Conservation (phyloP, 2,113 vertebrate species). For the Pseudopipra pipra region DNA sequence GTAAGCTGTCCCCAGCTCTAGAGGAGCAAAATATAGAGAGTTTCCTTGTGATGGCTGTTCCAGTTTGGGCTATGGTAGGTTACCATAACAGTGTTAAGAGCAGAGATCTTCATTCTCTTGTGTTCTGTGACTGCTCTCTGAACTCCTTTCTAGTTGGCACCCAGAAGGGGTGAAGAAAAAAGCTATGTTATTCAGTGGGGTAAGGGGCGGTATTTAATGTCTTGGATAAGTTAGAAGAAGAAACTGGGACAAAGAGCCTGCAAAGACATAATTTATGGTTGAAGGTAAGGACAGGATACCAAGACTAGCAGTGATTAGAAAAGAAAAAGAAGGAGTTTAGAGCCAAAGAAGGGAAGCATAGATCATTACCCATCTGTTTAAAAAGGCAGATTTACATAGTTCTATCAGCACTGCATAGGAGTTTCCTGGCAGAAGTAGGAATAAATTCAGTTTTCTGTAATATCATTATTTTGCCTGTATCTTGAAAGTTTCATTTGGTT, state of each 20-base stretch:
- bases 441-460: background rate
- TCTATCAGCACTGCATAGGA: background rate
- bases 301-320: background rate
- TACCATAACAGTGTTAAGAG: background rate
- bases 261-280: background rate
- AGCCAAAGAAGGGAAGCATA: background rate
- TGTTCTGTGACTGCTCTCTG: background rate
- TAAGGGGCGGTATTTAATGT: background rate
- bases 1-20: background rate
- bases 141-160: background rate
- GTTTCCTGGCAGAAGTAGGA: background rate
- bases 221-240: background rate
- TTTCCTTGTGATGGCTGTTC: fast-evolving
- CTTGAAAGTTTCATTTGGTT: background rate
- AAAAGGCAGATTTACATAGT: fast-evolving
- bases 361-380: background rate
- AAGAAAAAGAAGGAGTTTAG: background rate
- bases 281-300: background rate
- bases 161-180: background rate
- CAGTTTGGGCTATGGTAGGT: background rate
- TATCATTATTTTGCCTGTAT: background rate
- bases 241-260: background rate
- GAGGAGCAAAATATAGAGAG: background rate
- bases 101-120: background rate
- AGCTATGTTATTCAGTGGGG: background rate